Base-by-base conservation (phyloP, 1,140 invertebrate genomes). In the Aporrectodea caliginosa region DNA sequence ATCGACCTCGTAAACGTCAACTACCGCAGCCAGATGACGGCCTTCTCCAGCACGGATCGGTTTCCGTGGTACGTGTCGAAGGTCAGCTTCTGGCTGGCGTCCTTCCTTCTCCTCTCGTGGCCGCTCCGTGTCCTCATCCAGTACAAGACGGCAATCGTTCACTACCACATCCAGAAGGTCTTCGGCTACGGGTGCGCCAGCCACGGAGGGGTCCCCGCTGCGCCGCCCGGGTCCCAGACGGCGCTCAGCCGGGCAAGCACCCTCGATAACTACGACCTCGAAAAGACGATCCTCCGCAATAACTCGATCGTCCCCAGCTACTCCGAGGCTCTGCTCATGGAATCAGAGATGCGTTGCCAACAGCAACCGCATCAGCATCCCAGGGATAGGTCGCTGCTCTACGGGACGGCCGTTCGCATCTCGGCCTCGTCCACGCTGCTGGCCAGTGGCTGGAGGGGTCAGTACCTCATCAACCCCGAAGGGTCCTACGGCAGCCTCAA, bases 141-240 rank as follows among this genome's bases (percentile, higher is more conserved):
- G 85, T 94, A 92, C 88, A 94, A 94, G 86, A 95, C 94, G 16
- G 93, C 93, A 32, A 93, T 94, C 84, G 92, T 93, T 34, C 92
- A 94, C 86, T 94, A 93, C 86, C 90, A 91, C 82, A 88, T 91
- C 2, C 90, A 89, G 80, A 91, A 91, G 83, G 81, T 91, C 2
- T 91, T 91, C 82, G 90, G 43, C 6, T 58, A 58, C 43, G 43
- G 43, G 22, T 12, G 6, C 43, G 43, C n/a, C n/a, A n/a, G n/a
- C n/a, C n/a, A 58, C 43, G 22, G 43, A 58, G 6, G 43, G 43
- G 6, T 6, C 43, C 22, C 43, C 43, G 6, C 6, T 12, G 43
- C 6, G 22, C 43, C n/a, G n/a, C n/a, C n/a, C n/a, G n/a, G n/a
- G n/a, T n/a, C n/a, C 6, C 43, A 58, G 43, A 58, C 22, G 43